Percentiles rank a stretch among this genome's conserved stretches.
phyloP scores from a whole-genome alignment of 1,140 invertebrate species.

The Platyscapa corneri region DNA sequence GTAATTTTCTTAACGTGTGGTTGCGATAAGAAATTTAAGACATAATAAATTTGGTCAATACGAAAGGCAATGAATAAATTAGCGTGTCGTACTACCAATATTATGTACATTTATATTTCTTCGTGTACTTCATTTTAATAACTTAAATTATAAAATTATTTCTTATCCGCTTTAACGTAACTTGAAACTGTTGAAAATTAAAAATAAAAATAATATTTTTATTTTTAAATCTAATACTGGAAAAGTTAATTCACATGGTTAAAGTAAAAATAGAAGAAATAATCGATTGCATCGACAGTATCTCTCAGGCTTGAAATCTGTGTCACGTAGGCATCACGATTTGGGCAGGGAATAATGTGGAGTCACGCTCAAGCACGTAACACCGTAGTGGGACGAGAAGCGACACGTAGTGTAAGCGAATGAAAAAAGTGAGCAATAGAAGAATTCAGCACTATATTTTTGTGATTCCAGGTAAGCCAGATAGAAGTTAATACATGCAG shows the following conservation, averaged over 20 bases:
- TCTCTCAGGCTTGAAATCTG: neutral
- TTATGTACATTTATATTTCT: neutral
- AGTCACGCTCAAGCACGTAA: neutral
- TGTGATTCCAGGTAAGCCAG: slow-evolving; percentile 12
- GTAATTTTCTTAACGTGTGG: no score
- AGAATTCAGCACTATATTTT: no score
- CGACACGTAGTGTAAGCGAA: neutral
- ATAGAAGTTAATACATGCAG: slow-evolving; percentile 27
- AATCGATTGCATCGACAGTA: neutral
- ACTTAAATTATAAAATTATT: neutral
- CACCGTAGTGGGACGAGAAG: neutral
- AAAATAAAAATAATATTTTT: no score
- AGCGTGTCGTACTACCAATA: neutral
- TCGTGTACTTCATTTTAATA: neutral
- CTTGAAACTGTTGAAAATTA: no score
- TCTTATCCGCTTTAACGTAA: no score
- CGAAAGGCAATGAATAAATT: neutral
- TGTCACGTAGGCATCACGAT: neutral
- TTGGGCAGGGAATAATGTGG: neutral
- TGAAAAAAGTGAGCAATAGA: neutral
- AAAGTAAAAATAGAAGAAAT: neutral
- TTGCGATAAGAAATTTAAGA: no score
- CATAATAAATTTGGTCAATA: neutral
- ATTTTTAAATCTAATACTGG: neutral
- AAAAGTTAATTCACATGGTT: neutral